Conservation (phyloP, 2,113 vertebrate species). For the Salvelinus namaycush region DNA sequence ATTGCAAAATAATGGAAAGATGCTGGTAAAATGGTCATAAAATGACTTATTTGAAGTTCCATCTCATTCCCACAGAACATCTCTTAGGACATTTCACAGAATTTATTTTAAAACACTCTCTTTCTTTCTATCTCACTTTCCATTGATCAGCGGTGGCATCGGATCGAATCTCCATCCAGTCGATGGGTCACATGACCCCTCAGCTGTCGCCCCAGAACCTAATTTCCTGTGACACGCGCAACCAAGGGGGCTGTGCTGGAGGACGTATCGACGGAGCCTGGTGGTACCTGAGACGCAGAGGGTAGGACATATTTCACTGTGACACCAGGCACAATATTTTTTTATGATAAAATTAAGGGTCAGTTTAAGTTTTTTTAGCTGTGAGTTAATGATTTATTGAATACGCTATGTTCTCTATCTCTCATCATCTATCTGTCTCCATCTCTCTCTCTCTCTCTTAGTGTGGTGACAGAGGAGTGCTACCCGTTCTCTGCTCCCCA, state of each 20-base stretch:
- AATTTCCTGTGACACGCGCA: slow-evolving; percentile 90
- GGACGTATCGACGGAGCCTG: slow-evolving; percentile 90
- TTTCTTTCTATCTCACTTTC: neutral
- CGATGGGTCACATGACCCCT: slow-evolving; percentile 97
- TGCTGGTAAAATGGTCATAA: too few species aligned
- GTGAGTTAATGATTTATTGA: too few species aligned
- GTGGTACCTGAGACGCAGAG: slow-evolving; percentile 91
- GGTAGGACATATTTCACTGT: slow-evolving; percentile 69
- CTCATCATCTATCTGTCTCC: slow-evolving; percentile 13
- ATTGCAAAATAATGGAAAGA: too few species aligned
- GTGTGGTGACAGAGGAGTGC: slow-evolving; percentile 91
- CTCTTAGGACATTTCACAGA: neutral
- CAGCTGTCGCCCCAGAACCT: slow-evolving; percentile 93
- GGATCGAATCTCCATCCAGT: slow-evolving; percentile 94
- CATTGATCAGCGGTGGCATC: slow-evolving; percentile 85
- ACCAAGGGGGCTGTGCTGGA: slow-evolving; percentile 88
- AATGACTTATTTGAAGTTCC: too few species aligned
- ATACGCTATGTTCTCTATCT: neutral
- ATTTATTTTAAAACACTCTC: too few species aligned
- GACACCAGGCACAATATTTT: neutral
- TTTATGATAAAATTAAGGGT: neutral
- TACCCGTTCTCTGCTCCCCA: slow-evolving; percentile 83
- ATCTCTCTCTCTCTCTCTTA: slow-evolving; percentile 48
- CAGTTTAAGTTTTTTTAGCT: too few species aligned
- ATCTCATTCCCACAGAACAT: neutral